Conservation (phyloP, 2,113 vertebrate genomes). For the Barbus barbus region DNA sequence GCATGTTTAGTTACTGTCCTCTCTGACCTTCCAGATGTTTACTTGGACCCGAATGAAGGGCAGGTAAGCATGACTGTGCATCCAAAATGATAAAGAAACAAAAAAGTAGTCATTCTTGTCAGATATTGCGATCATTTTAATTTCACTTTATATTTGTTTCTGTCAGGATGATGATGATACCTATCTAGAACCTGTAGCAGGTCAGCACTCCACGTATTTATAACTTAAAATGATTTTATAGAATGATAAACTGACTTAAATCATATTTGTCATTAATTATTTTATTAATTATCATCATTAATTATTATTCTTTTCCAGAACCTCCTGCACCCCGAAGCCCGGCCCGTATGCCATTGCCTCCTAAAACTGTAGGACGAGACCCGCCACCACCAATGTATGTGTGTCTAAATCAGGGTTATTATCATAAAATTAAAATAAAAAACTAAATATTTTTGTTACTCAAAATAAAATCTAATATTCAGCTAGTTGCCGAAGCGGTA, state of each 20-base stretch:
- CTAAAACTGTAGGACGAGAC: slow-evolving; percentile 29
- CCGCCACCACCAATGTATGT: slow-evolving; percentile 65
- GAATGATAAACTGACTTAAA: not conserved
- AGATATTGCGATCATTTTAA: not conserved
- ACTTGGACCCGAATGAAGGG: slow-evolving; percentile 76
- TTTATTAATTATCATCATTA: not conserved
- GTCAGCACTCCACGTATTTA: slow-evolving; percentile 52
- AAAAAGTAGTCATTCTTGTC: not conserved
- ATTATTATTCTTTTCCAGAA: not conserved
- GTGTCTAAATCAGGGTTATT: not conserved
- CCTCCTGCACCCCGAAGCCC: slow-evolving; percentile 44
- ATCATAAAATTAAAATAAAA: too few relatives aligned
- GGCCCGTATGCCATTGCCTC: slow-evolving; percentile 46
- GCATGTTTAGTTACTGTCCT: slow-evolving; percentile 2
- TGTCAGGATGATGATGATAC: slow-evolving; percentile 56
- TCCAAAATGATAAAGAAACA: too few relatives aligned
- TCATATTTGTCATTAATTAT: not conserved
- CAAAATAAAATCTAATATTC: too few relatives aligned
- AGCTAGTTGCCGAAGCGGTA: too few relatives aligned
- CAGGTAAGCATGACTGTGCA: slow-evolving; percentile 60
- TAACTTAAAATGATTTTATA: not conserved
- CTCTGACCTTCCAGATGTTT: slow-evolving; percentile 71
- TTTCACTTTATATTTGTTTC: not conserved
- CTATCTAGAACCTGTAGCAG: slow-evolving; percentile 72
- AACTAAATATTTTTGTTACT: too few relatives aligned